Conservation (phyloP, 2,113 vertebrate species). For the Serilophus lunatus region DNA sequence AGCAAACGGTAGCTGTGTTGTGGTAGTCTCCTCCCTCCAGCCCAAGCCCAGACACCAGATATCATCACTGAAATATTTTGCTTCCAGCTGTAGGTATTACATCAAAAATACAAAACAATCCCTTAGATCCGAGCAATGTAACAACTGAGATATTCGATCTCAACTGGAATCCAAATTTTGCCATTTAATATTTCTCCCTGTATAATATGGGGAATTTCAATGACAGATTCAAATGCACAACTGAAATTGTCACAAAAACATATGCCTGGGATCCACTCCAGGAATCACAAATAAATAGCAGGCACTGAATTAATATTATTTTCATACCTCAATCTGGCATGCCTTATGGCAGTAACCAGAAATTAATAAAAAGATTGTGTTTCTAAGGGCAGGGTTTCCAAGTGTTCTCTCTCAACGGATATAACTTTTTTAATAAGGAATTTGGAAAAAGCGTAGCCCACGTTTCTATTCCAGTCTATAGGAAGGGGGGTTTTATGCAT, state of each 20-base stretch:
- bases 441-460: background rate
- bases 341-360: background rate
- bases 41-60: background rate
- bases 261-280: background rate
- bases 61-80: background rate
- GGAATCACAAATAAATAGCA: background rate
- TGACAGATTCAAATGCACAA: background rate
- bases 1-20: background rate
- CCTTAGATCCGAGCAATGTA: background rate
- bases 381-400: background rate
- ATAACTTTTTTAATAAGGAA: background rate
- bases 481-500: background rate
- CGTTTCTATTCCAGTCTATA: rapidly evolving
- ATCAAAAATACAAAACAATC: background rate
- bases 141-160: background rate
- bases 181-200: background rate
- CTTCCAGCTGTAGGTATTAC: background rate
- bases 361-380: background rate
- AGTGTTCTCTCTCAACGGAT: background rate
- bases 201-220: background rate
- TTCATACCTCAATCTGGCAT: background rate
- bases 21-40: background rate
- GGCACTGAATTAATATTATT: background rate
- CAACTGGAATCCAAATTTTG: background rate
- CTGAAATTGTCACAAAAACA: background rate